phyloP scores from a whole-genome alignment of 2,797 vertebrate species.

The Pipistrellus pipistrellus region DNA sequence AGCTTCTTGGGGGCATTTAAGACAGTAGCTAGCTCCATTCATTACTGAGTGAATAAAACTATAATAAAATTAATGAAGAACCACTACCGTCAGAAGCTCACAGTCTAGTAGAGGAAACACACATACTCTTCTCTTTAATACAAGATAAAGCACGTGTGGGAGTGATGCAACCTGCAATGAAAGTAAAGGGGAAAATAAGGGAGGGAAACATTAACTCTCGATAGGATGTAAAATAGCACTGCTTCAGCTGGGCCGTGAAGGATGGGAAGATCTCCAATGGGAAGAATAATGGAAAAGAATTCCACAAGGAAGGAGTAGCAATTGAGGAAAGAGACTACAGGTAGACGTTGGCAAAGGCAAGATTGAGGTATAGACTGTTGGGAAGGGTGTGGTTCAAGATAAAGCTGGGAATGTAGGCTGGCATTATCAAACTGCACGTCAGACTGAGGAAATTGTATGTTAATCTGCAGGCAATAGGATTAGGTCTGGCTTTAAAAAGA shows the following conservation, averaged over 20 bases:
- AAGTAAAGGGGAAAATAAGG: background rate
- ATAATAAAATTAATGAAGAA: slow-evolving; percentile 47
- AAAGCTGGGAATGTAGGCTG: background rate
- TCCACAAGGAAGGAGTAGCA: background rate
- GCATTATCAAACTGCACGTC: background rate
- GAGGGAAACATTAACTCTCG: background rate
- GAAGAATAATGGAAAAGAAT: background rate
- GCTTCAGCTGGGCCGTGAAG: background rate
- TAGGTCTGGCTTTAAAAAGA: slow-evolving; percentile 16
- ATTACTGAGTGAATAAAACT: background rate
- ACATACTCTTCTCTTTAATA: slow-evolving; percentile 16
- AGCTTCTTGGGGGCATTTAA: background rate
- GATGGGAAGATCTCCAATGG: background rate
- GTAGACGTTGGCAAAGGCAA: background rate
- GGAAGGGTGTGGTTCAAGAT: background rate
- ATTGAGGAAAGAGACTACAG: background rate
- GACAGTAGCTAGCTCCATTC: background rate
- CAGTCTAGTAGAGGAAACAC: background rate
- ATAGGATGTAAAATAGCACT: background rate
- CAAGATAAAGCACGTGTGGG: slow-evolving; percentile 15
- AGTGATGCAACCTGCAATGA: background rate
- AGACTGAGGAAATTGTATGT: background rate
- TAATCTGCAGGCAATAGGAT: background rate
- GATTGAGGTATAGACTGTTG: background rate
- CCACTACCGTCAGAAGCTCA: background rate